phyloP scores from a whole-genome alignment of 1,140 invertebrate genomes.

The Megalopta genalis region DNA sequence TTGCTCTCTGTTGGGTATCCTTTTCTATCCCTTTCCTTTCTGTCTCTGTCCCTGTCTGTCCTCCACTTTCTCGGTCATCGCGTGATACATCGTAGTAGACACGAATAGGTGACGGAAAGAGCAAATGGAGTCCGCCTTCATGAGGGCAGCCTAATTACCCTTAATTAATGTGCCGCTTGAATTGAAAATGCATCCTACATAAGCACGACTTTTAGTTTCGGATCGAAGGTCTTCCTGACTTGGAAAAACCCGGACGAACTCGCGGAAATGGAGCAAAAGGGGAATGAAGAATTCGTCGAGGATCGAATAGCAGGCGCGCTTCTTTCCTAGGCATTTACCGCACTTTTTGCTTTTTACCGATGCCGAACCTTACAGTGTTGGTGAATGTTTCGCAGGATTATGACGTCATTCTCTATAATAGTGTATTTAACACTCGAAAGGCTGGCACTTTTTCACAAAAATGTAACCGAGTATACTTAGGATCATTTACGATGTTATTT shows the following conservation, averaged over 20 bases:
- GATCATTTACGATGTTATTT: too few relatives aligned
- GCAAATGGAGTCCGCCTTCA: background rate
- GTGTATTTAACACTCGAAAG: too few relatives aligned
- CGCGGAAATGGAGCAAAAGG: background rate
- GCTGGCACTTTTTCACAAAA: too few relatives aligned
- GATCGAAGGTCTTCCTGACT: constrained; percentile 25
- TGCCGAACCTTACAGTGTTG: background rate
- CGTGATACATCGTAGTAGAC: constrained; percentile 27
- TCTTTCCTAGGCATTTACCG: background rate
- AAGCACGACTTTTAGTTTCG: constrained; percentile 39
- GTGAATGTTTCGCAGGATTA: background rate
- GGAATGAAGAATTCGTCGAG: constrained; percentile 12
- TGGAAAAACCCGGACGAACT: constrained; percentile 20
- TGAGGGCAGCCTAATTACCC: constrained; percentile 36
- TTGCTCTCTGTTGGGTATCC: background rate
- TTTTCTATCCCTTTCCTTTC: too few relatives aligned
- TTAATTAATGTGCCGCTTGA: constrained; percentile 44
- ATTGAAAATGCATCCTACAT: constrained; percentile 39
- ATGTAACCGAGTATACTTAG: too few relatives aligned
- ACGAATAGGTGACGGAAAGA: constrained; percentile 5
- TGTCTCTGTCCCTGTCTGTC: background rate
- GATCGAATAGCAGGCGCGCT: background rate
- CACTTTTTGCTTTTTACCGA: background rate
- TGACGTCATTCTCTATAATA: too few relatives aligned
- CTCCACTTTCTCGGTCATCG: constrained; percentile 8